Evolutionary conservation across 2,113 vertebrate genomes (phyloP).

Genomic region (Actenoides hombroni): DNA sequence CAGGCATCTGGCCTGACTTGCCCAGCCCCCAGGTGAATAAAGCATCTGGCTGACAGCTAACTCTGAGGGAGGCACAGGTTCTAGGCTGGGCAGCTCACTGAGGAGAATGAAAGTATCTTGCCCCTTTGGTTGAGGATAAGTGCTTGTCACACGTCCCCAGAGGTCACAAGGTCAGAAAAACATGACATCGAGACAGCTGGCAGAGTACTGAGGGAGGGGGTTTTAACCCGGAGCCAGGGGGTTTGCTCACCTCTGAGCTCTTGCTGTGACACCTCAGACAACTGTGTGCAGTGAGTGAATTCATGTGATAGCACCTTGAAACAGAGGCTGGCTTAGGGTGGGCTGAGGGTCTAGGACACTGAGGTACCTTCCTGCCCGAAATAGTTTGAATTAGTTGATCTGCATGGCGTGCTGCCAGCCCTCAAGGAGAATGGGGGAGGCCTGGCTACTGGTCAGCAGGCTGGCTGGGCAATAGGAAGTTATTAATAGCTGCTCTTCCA

Average conservation of each 20-base stretch:
- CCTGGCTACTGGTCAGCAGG: background rate
- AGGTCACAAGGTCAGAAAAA: background rate
- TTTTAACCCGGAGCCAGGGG: background rate
- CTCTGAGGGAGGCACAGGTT: background rate
- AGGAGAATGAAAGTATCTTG: background rate
- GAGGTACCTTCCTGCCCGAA: background rate
- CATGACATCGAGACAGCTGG: background rate
- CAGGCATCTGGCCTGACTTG: background rate
- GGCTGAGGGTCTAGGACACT: background rate
- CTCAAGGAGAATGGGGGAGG: background rate
- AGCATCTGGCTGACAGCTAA: background rate
- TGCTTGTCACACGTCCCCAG: background rate
- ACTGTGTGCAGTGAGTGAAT: background rate
- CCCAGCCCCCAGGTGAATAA: background rate
- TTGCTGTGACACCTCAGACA: background rate
- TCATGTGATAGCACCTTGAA: background rate
- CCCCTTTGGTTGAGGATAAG: background rate
- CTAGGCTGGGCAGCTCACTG: background rate
- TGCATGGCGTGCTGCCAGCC: background rate
- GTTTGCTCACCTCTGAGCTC: background rate
- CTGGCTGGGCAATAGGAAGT: background rate
- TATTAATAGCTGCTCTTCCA: conserved; percentile 27
- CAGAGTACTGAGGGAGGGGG: background rate
- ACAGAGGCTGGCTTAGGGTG: background rate
- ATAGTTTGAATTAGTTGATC: background rate